Base-by-base conservation (phyloP, 2,888 invertebrate genomes). In the Herminia tarsipennalis region DNA sequence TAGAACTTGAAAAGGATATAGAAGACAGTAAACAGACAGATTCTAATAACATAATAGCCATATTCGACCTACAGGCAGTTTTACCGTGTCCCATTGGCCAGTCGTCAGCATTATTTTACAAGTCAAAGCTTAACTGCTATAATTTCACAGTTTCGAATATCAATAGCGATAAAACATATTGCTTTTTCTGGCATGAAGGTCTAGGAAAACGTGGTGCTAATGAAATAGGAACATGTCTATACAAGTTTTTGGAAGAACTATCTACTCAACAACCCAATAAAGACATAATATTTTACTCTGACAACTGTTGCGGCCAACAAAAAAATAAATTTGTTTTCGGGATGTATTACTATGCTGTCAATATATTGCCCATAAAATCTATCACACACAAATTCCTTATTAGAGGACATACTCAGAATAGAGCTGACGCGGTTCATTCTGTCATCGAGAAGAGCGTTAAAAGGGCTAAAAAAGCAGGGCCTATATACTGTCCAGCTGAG, bases 331-430 rank as follows among this genome's bases (percentile, higher is more conserved):
- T 17, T 37, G 20, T 37, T 13, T 2, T 20, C 1, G 10, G 3
- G 1, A 5, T 28, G 1, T 37, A 37, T 18, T 28, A 17, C 2
- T 36, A 12, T 14, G 36, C 36, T 5, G 18, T 18, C 0, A 13
- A 34, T 16, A 24, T 1, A n/a, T 10, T 37, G 28, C 27, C 27
- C 8, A 37, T 37, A 8, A 18, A 13, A 1, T 20, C 5, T 6
- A 37, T 37, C 5, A 27, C 27, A 9, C 28, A 37, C n/a, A 59
- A 57, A 45, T 58, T 37, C 42, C 41, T 60, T 17, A 49, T 57
- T 2, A 51, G 52, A 29, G 55, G 58, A 1, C 59, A 62, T 36
- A 56, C 58, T 0, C 60, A 61, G 42, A 63, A 47, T 32, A 33
- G 38, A 9, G 33, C 16, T 0, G 37, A 44, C 10, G 33, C 21